Conservation (phyloP, 2,113 vertebrate genomes). For the Prinia subflava region DNA sequence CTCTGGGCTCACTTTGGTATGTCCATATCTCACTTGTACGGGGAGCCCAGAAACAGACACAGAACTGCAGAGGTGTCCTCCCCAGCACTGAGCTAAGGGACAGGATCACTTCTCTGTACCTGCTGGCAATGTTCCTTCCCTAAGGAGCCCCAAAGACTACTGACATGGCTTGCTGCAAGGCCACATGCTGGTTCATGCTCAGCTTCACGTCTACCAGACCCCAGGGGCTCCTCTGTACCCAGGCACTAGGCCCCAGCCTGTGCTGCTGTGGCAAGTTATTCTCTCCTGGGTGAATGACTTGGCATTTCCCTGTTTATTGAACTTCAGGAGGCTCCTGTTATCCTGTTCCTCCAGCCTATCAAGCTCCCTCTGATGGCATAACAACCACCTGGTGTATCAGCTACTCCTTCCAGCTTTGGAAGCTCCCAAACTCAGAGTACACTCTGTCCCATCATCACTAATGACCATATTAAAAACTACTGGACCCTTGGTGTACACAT, state of each 20-base stretch:
- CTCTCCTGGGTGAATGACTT: background rate
- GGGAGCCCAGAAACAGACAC: background rate
- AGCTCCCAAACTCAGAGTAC: background rate
- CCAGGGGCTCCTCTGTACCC: background rate
- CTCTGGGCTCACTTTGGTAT: background rate
- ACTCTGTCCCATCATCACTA: background rate
- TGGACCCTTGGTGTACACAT: background rate
- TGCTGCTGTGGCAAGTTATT: background rate
- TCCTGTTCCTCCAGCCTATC: background rate
- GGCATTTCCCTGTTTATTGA: background rate
- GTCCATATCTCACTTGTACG: fast-evolving
- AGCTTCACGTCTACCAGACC: background rate
- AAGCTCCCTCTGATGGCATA: background rate
- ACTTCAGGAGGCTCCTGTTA: background rate
- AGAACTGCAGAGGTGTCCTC: background rate
- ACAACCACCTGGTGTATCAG: background rate
- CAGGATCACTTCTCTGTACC: background rate
- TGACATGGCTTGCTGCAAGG: background rate
- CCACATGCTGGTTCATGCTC: background rate
- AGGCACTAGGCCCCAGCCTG: background rate
- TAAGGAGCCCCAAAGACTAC: background rate
- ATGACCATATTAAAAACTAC: background rate
- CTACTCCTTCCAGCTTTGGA: background rate
- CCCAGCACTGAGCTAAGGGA: background rate
- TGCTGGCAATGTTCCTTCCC: background rate